Evolutionary conservation across 2,113 vertebrate genomes (phyloP), one percentile per base, ranked within the genome.

Genomic region (Alaudala cheleensis): DNA sequence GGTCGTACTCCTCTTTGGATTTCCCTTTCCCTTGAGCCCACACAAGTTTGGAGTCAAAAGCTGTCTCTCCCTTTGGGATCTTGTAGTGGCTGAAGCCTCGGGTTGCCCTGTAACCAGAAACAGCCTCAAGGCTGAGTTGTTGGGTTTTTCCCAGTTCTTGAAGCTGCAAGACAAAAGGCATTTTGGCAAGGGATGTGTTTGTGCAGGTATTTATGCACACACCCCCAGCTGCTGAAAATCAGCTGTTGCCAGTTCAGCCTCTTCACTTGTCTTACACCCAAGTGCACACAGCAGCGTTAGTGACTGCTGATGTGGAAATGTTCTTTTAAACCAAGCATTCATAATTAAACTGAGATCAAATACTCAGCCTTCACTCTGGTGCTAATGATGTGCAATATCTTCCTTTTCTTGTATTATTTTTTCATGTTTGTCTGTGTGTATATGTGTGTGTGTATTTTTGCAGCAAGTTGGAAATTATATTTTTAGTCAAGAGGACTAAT

Each of bases 401-500:
- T 92, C 83, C 74, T 96, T 94, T 93, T 80, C 82, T 93, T 95
- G 87, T 85, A 94, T 94, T 91, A 88, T 92, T 95, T 97, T 92
- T 97, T 96, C 86, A 96, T 94, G 81, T 95, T 97, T 95, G 89
- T 72, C 53, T 33, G 49, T 94, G 29, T 58, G n/a, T 40, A 19
- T 29, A 31, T 25, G 40, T 50, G 92, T 54, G 56, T 66, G 92
- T 97, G 42, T 93, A 90, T 97, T 95, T 97, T 95, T 97, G 86
- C 97, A 98, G 97, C 96, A 97, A 98, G 88, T 54, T 97, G 95
- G 95, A 86, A 97, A 95, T 94, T 78, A 60, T 98, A 97, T 97
- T 97, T 97, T 98, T 98, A 97, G 91, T 96, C 84, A 70, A 94
- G 95, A 97, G 94, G 90, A 81, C 95, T 97, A 97, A 98, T 99